Conservation (phyloP, 1,140 invertebrate genomes). For the Pseudomyrmex gracilis region DNA sequence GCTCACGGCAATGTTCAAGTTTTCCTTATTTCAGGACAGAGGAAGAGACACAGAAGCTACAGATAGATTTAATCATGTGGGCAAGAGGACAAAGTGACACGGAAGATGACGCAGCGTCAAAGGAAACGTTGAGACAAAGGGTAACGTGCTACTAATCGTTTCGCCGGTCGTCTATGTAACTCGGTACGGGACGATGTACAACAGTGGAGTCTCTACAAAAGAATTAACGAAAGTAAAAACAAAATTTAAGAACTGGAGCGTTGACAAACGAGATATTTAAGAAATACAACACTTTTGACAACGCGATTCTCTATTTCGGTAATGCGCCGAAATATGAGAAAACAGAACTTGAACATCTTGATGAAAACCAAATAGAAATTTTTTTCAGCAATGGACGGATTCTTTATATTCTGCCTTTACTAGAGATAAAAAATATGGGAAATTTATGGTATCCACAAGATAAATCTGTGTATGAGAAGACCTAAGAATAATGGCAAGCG, state of each 20-base stretch:
- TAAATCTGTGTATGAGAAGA: constrained; percentile 26
- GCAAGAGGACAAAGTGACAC: constrained; percentile 13
- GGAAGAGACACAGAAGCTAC: not conserved
- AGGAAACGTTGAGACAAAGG: constrained; percentile 13
- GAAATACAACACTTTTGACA: not conserved
- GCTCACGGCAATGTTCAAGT: not conserved
- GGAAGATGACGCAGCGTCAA: constrained; percentile 31
- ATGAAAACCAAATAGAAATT: not conserved
- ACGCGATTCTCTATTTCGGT: not conserved
- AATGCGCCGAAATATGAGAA: not conserved
- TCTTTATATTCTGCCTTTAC: constrained; percentile 4
- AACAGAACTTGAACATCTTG: not conserved
- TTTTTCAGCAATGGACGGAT: not conserved
- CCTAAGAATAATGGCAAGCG: constrained; percentile 37
- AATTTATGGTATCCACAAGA: constrained; percentile 12
- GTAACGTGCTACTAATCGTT: constrained; percentile 30
- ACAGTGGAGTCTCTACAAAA: constrained; percentile 5
- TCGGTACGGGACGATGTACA: not conserved
- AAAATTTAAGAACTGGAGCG: not conserved
- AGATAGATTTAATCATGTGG: constrained; percentile 20
- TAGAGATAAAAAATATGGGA: not conserved
- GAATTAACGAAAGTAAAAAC: constrained; percentile 8
- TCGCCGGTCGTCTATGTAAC: constrained; percentile 6
- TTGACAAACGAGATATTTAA: constrained; percentile 9
- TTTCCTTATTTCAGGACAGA: constrained; percentile 7